Base-by-base conservation (phyloP, 2,113 vertebrate genomes). In the Rallus limicola region DNA sequence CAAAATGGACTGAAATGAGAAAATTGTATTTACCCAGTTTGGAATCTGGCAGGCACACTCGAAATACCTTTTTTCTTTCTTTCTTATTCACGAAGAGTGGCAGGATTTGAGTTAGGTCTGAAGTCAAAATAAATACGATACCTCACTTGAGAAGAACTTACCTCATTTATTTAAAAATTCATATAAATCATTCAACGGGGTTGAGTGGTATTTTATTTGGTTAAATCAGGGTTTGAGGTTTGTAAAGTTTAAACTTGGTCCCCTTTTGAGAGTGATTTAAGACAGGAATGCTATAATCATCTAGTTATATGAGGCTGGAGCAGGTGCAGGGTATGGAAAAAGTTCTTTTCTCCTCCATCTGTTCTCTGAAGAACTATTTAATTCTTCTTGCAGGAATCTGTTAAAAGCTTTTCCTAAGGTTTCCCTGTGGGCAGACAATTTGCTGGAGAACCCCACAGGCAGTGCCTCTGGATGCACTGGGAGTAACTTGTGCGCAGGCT, bases 221-320 rank as follows among this genome's bases (percentile, higher is more conserved):
- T 96, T 92, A 88, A 93, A 95, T 96, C 92, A 92, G 83, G 72
- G 81, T 91, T 93, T 96, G 92, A 93, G 93, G 95, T 96, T 95
- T 96, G 80, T 95, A 65, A 84, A 87, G 65, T 94, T 95, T 95
- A 95, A 88, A 94, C 77, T 82, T 71, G n/a, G 78, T 93, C 86
- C 78, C 56, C 50, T 94, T 97, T 88, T 89, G 81, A 96, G 87
- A 87, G 85, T 91, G 81, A 85, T 92, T 91, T 95, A 95, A 79
- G 77, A 91, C 59, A 82, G 67, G 91, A 96, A 96, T 93, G 77
- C 93, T 95, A 79, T 95, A 96, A 96, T 94, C 86, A 82, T 93
- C 77, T 53, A 75, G 84, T 96, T 97, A 91, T 70, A 79, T 79
- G 92, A 96, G 81, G 91, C 70, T 94, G 70, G 70, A 96, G 87